A percentile compares a stretch with the other conserved stretches of the same genome.
Conservation (phyloP, 2,888 invertebrate species). For the Mythimna vitellina region DNA sequence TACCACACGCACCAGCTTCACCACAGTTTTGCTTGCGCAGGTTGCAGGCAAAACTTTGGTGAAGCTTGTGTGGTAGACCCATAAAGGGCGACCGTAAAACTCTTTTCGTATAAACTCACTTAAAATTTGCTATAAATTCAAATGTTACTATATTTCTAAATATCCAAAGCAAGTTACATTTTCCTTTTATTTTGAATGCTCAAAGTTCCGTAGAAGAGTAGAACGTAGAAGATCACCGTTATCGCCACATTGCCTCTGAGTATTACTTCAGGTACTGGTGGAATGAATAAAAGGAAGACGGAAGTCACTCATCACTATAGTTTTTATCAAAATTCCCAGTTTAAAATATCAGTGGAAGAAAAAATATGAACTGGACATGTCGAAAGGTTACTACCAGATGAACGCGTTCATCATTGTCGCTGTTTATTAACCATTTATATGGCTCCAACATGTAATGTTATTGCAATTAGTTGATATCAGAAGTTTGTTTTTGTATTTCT, state of each 20-base stretch:
- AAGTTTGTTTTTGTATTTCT: background rate
- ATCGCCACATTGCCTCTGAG: conserved; percentile 94
- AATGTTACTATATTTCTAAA: background rate
- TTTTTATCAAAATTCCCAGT: background rate
- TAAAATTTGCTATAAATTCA: too few species aligned
- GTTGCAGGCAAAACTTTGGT: too few species aligned
- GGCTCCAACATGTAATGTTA: background rate
- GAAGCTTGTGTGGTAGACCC: too few species aligned
- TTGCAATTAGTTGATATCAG: conserved; percentile 3
- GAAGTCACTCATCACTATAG: conserved; percentile 64
- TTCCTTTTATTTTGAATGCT: conserved; percentile 61
- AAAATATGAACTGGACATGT: background rate
- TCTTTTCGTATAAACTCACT: too few species aligned
- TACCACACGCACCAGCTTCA: too few species aligned
- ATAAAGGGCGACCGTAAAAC: too few species aligned
- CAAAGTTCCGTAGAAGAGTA: conserved; percentile 73
- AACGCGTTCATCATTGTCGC: background rate
- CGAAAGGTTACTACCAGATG: background rate
- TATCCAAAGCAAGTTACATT: conserved; percentile 52
- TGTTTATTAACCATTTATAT: background rate
- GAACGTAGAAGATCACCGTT: conserved; percentile 75
- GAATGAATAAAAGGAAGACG: conserved; percentile 72
- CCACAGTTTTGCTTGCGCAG: too few species aligned
- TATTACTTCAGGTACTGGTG: conserved; percentile 99
- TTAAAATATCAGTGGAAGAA: conserved; percentile 23